A percentile compares a stretch with the other conserved stretches of the same genome.
Conservation (phyloP, 1,140 invertebrate genomes). For the Notospermus geniculatus region DNA sequence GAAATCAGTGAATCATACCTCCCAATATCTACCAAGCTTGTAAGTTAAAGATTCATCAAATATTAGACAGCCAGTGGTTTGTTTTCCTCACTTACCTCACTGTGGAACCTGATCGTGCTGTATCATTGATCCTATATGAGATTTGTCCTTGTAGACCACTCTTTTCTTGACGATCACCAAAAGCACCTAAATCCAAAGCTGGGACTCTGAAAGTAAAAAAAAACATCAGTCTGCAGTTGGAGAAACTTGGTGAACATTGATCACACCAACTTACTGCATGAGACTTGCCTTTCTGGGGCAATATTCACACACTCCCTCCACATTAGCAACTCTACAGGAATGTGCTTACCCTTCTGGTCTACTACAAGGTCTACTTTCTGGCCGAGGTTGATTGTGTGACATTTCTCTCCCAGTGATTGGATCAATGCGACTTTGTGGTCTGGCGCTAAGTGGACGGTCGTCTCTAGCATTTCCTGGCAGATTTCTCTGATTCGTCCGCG, state of each 20-base stretch:
- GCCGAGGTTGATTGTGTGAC: background rate
- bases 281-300: too few relatives aligned
- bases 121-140: too few relatives aligned
- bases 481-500: conserved; percentile 22
- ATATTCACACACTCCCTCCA: too few relatives aligned
- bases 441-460: conserved; percentile 24
- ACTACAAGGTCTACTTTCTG: conserved; percentile 6
- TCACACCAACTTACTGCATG: too few relatives aligned
- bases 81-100: background rate
- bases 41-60: background rate
- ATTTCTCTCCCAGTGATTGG: conserved; percentile 35
- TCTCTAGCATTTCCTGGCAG: conserved; percentile 19
- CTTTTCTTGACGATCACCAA: too few relatives aligned
- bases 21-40: background rate
- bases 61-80: background rate
- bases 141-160: too few relatives aligned
- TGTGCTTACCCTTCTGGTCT: conserved; percentile 5
- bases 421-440: conserved; percentile 28
- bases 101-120: too few relatives aligned
- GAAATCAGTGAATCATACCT: background rate
- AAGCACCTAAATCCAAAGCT: background rate
- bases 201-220: too few relatives aligned
- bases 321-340: too few relatives aligned
- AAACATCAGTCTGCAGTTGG: too few relatives aligned
- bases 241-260: too few relatives aligned